Conservation (phyloP, 2,888 invertebrate genomes). For the Amphipoea lucens region DNA sequence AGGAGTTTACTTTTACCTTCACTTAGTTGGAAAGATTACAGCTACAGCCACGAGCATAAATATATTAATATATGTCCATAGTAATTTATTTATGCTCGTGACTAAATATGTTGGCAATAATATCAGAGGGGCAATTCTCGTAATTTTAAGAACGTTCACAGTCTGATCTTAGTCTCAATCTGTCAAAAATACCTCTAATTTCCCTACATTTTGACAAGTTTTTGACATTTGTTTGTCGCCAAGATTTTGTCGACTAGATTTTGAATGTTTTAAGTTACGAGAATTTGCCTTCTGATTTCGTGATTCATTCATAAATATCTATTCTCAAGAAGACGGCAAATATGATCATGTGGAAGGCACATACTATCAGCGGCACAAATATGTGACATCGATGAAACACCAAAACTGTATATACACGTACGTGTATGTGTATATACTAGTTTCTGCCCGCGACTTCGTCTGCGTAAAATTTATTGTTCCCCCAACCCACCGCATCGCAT, state of each 20-base stretch:
- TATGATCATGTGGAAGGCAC: background rate
- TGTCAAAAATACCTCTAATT: too few relatives aligned
- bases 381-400: background rate
- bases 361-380: background rate
- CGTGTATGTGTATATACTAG: too few relatives aligned
- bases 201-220: too few relatives aligned
- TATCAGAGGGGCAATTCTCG: background rate
- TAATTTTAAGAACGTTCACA: too few relatives aligned
- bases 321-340: background rate
- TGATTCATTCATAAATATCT: background rate
- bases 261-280: too few relatives aligned
- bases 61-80: background rate
- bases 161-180: too few relatives aligned
- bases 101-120: background rate
- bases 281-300: background rate
- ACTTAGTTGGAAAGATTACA: slow-evolving; percentile 28
- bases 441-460: background rate
- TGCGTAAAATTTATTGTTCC: background rate
- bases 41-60: background rate
- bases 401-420: background rate
- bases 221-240: too few relatives aligned
- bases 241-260: too few relatives aligned
- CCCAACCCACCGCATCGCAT: background rate
- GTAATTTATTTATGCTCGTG: background rate
- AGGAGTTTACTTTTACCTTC: slow-evolving; percentile 26